Evolutionary conservation across 2,888 invertebrate species (phyloP).

Genomic region (Trypoxylon attenuatum): DNA sequence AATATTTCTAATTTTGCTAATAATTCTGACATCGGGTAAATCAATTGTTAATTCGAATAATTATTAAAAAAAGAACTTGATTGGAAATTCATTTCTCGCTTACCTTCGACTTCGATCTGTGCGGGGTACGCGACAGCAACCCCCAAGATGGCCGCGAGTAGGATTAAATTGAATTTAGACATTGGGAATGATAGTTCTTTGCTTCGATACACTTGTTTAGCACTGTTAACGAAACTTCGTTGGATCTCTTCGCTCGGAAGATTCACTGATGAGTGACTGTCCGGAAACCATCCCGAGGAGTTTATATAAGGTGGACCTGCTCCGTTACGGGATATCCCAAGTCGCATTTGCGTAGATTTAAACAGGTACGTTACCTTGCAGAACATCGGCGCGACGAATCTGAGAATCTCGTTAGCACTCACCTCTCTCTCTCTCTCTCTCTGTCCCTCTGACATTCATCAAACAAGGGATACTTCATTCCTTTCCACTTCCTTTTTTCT

Average conservation of each 20-base stretch:
- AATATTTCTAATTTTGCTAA: no score
- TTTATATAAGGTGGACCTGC: constrained; percentile 45
- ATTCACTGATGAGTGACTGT: constrained; percentile 41
- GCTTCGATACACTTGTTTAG: no score
- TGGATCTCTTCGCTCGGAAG: no score
- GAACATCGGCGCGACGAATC: constrained; percentile 21
- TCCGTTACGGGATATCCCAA: constrained; percentile 43
- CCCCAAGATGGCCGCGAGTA: constrained; percentile 33
- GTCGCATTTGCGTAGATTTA: constrained; percentile 33
- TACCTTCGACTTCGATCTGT: constrained; percentile 27
- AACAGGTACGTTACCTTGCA: constrained; percentile 29
- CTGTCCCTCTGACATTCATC: background rate
- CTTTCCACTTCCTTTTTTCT: no score
- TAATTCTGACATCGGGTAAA: no score
- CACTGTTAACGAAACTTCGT: no score
- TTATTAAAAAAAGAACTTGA: no score
- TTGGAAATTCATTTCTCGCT: no score
- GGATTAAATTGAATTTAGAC: constrained; percentile 35
- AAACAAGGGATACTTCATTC: background rate
- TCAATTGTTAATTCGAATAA: no score
- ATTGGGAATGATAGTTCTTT: no score
- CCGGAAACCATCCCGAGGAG: constrained; percentile 31
- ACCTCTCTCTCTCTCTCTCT: constrained; percentile 1
- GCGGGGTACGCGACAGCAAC: constrained; percentile 50
- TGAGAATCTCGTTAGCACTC: constrained; percentile 45